phyloP scores from a whole-genome alignment of 1,140 invertebrate species.

The Achroia grisella region DNA sequence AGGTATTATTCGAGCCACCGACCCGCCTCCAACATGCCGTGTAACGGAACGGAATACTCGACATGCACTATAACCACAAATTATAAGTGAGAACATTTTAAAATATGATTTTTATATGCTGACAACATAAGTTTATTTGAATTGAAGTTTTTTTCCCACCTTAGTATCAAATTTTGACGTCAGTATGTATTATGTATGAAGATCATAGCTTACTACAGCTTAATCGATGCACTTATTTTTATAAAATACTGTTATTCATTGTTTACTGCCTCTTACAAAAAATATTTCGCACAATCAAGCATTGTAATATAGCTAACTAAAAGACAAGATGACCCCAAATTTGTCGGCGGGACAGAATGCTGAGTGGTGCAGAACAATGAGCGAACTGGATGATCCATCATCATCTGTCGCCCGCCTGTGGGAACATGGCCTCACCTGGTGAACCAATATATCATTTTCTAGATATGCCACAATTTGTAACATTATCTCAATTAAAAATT shows the following conservation, averaged over 20 bases:
- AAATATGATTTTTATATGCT: slow-evolving; percentile 52
- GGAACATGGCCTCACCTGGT: slow-evolving; percentile 61
- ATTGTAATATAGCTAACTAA: slow-evolving; percentile 21
- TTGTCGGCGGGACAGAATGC: slow-evolving; percentile 48
- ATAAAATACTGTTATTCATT: background rate
- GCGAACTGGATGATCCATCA: slow-evolving; percentile 56
- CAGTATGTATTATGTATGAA: no score
- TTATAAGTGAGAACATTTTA: slow-evolving; percentile 72
- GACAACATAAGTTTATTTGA: slow-evolving; percentile 22
- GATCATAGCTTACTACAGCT: no score
- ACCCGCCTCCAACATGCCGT: slow-evolving; percentile 42
- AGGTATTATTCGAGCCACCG: slow-evolving; percentile 51
- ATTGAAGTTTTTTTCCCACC: no score
- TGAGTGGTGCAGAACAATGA: slow-evolving; percentile 35
- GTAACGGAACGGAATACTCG: slow-evolving; percentile 67
- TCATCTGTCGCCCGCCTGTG: slow-evolving; percentile 48
- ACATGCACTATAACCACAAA: slow-evolving; percentile 70
- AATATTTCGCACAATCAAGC: slow-evolving; percentile 30
- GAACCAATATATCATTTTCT: slow-evolving; percentile 43
- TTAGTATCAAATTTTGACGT: no score
- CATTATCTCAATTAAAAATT: slow-evolving; percentile 12
- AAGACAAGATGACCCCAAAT: slow-evolving; percentile 54
- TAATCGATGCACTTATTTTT: no score
- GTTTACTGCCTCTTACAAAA: background rate
- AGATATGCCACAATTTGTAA: slow-evolving; percentile 27